Evolutionary conservation across 2,888 invertebrate genomes (phyloP).

Genomic region (Lycophotia porphyrea): DNA sequence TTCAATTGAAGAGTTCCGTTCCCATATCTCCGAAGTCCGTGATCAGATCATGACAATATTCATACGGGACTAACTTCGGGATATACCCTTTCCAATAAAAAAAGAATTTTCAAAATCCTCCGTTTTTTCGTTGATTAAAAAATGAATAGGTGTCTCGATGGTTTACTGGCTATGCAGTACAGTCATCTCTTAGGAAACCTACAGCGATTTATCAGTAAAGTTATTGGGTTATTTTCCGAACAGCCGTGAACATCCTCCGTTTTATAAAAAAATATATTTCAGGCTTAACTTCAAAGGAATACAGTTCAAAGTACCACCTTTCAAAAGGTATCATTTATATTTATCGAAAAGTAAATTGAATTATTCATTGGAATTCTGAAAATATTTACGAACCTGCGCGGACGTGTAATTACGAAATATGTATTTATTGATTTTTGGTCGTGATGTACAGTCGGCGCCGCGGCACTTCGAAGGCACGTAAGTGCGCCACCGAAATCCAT

Average conservation of each 20-base stretch:
- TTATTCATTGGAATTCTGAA: slow-evolving; percentile 61
- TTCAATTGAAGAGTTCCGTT: too few species aligned
- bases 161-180: slow-evolving; percentile 10
- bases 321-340: slow-evolving; percentile 27
- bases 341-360: slow-evolving; percentile 62
- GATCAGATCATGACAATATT: too few species aligned
- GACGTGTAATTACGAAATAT: slow-evolving; percentile 58
- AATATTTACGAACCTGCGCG: slow-evolving; percentile 56
- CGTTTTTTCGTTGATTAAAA: too few species aligned
- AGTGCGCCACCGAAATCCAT: slow-evolving; percentile 50
- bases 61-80: too few species aligned
- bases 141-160: slow-evolving; percentile 15
- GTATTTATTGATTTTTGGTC: slow-evolving; percentile 57
- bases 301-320: slow-evolving; percentile 34
- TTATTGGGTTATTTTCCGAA: slow-evolving; percentile 40
- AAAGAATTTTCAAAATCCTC: too few species aligned
- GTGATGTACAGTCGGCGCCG: slow-evolving; percentile 32
- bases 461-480: slow-evolving; percentile 16
- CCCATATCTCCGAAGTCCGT: too few species aligned
- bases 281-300: slow-evolving; percentile 2
- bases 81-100: too few species aligned
- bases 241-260: background rate
- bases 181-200: slow-evolving; percentile 37
- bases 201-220: slow-evolving; percentile 39
- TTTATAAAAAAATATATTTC: slow-evolving; percentile 3